phyloP scores from a whole-genome alignment of 2,888 invertebrate species.

The Tortricodes alternella region DNA sequence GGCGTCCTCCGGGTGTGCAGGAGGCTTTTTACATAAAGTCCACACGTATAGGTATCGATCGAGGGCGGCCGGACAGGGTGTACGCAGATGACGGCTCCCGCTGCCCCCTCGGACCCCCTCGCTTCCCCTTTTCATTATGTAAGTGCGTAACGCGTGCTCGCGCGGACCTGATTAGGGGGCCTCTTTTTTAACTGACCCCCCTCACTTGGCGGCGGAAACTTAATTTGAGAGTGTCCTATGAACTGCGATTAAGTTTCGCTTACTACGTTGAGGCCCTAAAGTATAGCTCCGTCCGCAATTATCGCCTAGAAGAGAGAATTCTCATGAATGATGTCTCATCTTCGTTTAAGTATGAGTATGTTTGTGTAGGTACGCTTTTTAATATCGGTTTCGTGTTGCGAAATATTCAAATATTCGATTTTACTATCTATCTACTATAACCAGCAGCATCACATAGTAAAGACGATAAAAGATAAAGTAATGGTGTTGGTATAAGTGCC shows the following conservation, averaged over 20 bases:
- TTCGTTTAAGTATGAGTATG: no score
- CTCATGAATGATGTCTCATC: conserved; percentile 21
- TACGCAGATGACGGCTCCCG: conserved; percentile 80
- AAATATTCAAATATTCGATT: neutral
- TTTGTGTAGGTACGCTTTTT: no score
- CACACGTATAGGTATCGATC: conserved; percentile 82
- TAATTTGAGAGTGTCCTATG: conserved; percentile 74
- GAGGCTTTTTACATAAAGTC: conserved; percentile 83
- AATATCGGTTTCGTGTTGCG: no score
- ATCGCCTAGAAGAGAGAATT: conserved; percentile 38
- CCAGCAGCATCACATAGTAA: neutral
- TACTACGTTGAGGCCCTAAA: conserved; percentile 43
- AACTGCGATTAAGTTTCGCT: conserved; percentile 62
- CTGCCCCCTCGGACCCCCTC: conserved; percentile 57
- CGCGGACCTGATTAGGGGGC: conserved; percentile 80
- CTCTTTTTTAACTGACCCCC: conserved; percentile 82
- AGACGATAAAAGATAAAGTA: neutral
- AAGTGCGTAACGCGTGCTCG: conserved; percentile 83
- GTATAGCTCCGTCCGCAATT: conserved; percentile 39
- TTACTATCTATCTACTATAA: neutral
- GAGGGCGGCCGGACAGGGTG: conserved; percentile 79
- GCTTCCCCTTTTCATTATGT: conserved; percentile 81
- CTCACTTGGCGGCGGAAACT: conserved; percentile 76
- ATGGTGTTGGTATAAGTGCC: conserved; percentile 29
- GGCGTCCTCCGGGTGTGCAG: conserved; percentile 80